Base-by-base conservation (phyloP, 2,113 vertebrate genomes). In the Oncorhynchus keta region DNA sequence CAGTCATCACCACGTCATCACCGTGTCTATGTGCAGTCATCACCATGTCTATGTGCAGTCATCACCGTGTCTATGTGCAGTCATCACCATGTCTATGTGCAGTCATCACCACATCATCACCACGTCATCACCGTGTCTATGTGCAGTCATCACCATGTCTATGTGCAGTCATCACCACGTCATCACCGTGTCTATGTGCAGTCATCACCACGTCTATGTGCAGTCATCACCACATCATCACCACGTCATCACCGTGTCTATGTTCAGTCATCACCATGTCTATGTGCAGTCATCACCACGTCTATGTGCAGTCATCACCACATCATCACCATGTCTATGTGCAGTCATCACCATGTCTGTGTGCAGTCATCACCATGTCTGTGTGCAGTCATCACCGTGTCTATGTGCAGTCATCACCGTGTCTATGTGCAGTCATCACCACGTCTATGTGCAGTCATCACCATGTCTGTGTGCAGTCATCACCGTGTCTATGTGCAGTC, bases 201-300 rank as follows among this genome's bases (percentile, higher is more conserved):
- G 30, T 4, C 28, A 30, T 24, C 24, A 24, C 24, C 24, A 24
- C 1, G 24, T 24, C 24, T 24, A 1, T 24, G 24, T 24, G 24
- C 24, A 24, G 24, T 24, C 24, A 26, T 26, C 24, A 26, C 24
- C 24, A 26, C n/a, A n/a, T n/a, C n/a, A n/a, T n/a, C n/a, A n/a
- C n/a, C n/a, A n/a, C n/a, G n/a, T n/a, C n/a, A n/a, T n/a, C n/a
- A n/a, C n/a, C n/a, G n/a, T 76, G 16, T 14, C 18, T 65, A 24
- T 65, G 22, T 28, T 24, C 73, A 55, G 55, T 77, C 72, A 59
- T 64, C 65, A 73, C 71, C 39, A 26, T 76, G 18, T 16, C 20
- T 66, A 1, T 66, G 22, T 28, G 64, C 75, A 55, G 55, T 77
- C 72, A 59, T 64, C 65, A 70, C 71, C 39, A 26, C 73, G 18